These are phyloP conservation scores for Listrodromus nycthemerus DNA, from an alignment of 2,888 invertebrate species.

Conservation along the genomic window DNA sequence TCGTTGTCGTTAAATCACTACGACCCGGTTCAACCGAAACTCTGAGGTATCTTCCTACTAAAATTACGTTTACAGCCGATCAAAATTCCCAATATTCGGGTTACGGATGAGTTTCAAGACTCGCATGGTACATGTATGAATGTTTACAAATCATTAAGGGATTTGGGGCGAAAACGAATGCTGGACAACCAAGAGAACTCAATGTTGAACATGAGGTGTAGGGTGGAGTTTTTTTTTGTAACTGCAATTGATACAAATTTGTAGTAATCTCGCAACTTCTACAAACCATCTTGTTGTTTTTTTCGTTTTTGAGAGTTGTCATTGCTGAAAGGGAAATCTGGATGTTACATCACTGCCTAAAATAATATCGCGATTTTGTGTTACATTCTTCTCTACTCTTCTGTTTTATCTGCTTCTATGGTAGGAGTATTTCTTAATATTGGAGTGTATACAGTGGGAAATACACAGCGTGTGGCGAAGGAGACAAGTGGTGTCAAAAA, in stretches of 20 bases:
- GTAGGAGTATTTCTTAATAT: constrained; percentile 13
- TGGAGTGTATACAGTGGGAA: constrained; percentile 1
- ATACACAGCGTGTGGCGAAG: not conserved
- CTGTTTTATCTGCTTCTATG: not conserved
- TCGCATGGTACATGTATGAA: not conserved
- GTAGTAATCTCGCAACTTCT: no score
- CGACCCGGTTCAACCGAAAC: constrained; percentile 87
- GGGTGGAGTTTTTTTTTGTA: no score
- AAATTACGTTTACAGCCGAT: not conserved
- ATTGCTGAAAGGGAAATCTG: not conserved
- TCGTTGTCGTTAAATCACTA: constrained; percentile 91
- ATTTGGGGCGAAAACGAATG: not conserved
- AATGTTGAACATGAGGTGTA: no score
- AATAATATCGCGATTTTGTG: constrained; percentile 60
- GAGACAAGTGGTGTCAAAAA: constrained; percentile 34
- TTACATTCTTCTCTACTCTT: constrained; percentile 3
- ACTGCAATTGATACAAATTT: no score
- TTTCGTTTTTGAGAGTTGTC: no score
- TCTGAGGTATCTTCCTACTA: constrained; percentile 81
- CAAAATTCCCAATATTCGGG: not conserved
- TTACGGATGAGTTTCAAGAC: not conserved
- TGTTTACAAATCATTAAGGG: not conserved
- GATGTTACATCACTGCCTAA: constrained; percentile 43
- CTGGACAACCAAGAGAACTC: no score
- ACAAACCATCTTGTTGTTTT: no score